A percentile compares a stretch with the other conserved stretches of the same genome.
Evolutionary conservation across 2,797 vertebrate species (phyloP).

Genomic region (Holocentrus rufus): DNA sequence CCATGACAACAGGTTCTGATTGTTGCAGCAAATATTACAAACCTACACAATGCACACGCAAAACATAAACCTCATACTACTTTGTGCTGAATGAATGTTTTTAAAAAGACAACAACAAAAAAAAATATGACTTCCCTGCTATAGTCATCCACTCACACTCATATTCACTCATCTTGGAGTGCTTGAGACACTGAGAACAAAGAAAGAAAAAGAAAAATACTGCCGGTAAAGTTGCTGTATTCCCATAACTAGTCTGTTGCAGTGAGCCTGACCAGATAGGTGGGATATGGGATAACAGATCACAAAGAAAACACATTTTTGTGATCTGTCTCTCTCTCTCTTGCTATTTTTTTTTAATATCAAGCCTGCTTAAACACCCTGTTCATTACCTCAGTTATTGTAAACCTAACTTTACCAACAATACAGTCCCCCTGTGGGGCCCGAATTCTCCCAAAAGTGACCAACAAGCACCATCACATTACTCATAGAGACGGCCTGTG

Average conservation of each 20-base stretch:
- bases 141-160: conserved; percentile 60
- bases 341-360: conserved; percentile 50
- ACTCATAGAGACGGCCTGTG: conserved; percentile 75
- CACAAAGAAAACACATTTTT: conserved; percentile 2
- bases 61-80: conserved; percentile 35
- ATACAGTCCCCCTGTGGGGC: conserved; percentile 45
- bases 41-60: conserved; percentile 25
- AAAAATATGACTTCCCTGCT: conserved; percentile 48
- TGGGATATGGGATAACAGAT: conserved; percentile 46
- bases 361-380: conserved; percentile 68
- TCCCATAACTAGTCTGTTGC: conserved; percentile 43
- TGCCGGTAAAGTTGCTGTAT: conserved; percentile 61
- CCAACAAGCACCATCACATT: conserved; percentile 69
- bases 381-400: conserved; percentile 63
- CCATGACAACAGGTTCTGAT: conserved; percentile 25
- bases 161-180: conserved; percentile 61
- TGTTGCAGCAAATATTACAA: conserved; percentile 20
- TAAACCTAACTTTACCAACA: conserved; percentile 69
- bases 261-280: conserved; percentile 42
- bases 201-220: conserved; percentile 65
- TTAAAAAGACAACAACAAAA: too few species aligned
- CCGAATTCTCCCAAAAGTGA: conserved; percentile 59
- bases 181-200: conserved; percentile 60
- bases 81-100: conserved; percentile 35
- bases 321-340: conserved; percentile 24